These are phyloP conservation scores for Archilochus colubris DNA, from an alignment of 2,113 vertebrate genomes.

Conservation along the genomic window DNA sequence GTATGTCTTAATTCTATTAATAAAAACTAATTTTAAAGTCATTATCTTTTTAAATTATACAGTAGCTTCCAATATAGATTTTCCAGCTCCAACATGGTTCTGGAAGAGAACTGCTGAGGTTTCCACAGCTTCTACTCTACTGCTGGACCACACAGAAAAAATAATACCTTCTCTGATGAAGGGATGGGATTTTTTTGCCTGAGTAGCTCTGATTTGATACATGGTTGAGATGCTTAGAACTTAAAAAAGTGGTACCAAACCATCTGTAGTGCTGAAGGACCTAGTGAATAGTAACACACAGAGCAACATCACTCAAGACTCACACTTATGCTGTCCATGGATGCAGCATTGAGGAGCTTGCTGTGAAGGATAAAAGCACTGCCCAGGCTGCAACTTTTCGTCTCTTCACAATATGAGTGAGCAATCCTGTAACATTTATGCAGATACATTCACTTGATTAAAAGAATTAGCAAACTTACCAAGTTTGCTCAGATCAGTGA, in stretches of 20 bases:
- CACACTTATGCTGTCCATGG: neutral
- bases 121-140: neutral
- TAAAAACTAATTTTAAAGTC: slow-evolving; percentile 75
- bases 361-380: neutral
- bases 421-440: neutral
- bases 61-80: slow-evolving; percentile 51
- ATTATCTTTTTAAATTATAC: slow-evolving; percentile 70
- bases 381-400: neutral
- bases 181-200: neutral
- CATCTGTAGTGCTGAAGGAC: neutral
- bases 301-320: neutral
- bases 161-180: neutral
- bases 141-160: neutral
- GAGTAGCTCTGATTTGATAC: neutral
- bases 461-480: neutral
- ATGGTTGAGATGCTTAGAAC: neutral
- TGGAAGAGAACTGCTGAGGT: neutral
- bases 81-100: neutral
- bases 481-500: neutral
- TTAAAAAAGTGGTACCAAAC: neutral
- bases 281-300: neutral
- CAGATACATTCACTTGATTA: neutral
- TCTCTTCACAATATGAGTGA: neutral
- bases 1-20: slow-evolving; percentile 74
- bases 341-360: neutral